Conservation (phyloP, 2,888 invertebrate species). For the Itoplectis maculator region DNA sequence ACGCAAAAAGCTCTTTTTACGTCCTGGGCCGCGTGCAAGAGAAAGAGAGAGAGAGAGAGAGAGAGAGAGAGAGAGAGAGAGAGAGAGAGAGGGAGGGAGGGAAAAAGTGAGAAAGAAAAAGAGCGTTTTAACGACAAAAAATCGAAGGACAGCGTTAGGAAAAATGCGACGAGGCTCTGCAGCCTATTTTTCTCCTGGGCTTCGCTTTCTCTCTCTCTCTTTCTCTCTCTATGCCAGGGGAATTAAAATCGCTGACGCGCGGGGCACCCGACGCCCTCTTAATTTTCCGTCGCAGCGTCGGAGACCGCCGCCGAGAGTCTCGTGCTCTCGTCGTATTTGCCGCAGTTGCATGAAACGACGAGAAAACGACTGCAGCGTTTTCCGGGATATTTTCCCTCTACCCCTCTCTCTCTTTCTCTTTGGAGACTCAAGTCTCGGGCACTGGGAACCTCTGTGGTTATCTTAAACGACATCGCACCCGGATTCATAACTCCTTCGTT, state of each 20-base stretch:
- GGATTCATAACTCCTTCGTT: conserved; percentile 47
- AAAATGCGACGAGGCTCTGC: not conserved
- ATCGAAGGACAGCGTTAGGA: too few relatives aligned
- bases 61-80: conserved; percentile 34
- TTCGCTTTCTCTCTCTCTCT: not conserved
- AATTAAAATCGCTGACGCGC: conserved; percentile 47
- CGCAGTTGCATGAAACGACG: conserved; percentile 16
- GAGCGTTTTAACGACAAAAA: not conserved
- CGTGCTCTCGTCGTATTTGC: conserved; percentile 9
- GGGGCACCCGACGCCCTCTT: conserved; percentile 59
- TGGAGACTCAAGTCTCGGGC: not conserved
- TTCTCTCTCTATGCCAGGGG: not conserved
- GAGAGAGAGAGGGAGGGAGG: conserved; percentile 35
- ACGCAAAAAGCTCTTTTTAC: conserved; percentile 31
- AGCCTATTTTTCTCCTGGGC: not conserved
- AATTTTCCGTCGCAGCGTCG: conserved; percentile 43
- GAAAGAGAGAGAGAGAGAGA: conserved; percentile 10
- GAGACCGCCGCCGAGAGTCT: not conserved
- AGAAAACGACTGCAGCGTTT: conserved; percentile 42
- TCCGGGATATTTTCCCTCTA: conserved; percentile 2
- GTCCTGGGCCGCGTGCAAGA: too few relatives aligned
- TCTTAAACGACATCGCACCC: conserved; percentile 47
- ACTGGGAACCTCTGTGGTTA: conserved; percentile 20
- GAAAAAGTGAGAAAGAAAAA: too few relatives aligned
- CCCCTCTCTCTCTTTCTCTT: not conserved